Percentiles rank a stretch among this genome's conserved stretches.
These are phyloP conservation scores for Littorina saxatilis DNA, from an alignment of 1,140 invertebrate species.

Conservation along the genomic window DNA sequence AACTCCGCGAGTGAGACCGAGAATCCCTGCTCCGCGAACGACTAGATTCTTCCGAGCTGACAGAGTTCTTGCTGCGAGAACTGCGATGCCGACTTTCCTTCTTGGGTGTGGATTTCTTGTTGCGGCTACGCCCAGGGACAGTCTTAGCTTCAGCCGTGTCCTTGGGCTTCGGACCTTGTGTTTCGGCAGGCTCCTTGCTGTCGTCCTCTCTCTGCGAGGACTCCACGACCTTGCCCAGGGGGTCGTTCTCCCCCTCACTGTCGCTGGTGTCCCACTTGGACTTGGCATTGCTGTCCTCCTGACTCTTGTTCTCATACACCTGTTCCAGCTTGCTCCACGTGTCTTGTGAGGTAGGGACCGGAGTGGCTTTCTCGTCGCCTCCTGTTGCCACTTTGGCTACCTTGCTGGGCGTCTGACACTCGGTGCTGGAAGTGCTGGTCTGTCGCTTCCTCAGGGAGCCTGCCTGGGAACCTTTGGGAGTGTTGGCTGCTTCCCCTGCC, in stretches of 20 bases:
- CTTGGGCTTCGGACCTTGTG: neutral
- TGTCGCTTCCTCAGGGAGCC: constrained; percentile 35
- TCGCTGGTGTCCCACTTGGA: constrained; percentile 73
- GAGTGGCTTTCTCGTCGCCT: neutral
- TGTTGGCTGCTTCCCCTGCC: constrained; percentile 18
- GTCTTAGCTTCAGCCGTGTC: neutral
- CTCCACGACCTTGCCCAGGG: constrained; percentile 38
- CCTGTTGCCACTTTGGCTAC: neutral
- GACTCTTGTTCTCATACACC: constrained; percentile 59
- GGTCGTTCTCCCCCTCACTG: constrained; percentile 60
- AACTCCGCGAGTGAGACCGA: constrained; percentile 53
- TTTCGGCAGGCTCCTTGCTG: neutral
- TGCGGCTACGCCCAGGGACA: neutral
- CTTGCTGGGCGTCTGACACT: constrained; percentile 42
- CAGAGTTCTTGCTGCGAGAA: constrained; percentile 52
- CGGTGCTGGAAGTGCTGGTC: constrained; percentile 36
- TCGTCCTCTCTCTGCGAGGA: neutral
- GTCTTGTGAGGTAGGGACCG: constrained; percentile 50
- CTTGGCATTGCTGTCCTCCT: constrained; percentile 61
- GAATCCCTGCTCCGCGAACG: constrained; percentile 51
- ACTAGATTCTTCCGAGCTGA: constrained; percentile 65
- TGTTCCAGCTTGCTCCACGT: constrained; percentile 70
- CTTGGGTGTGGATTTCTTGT: constrained; percentile 35
- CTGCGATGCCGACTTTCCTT: constrained; percentile 40
- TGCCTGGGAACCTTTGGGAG: constrained; percentile 37